Evolutionary conservation across 2,797 vertebrate species (phyloP).

Genomic region (Karalla daura): DNA sequence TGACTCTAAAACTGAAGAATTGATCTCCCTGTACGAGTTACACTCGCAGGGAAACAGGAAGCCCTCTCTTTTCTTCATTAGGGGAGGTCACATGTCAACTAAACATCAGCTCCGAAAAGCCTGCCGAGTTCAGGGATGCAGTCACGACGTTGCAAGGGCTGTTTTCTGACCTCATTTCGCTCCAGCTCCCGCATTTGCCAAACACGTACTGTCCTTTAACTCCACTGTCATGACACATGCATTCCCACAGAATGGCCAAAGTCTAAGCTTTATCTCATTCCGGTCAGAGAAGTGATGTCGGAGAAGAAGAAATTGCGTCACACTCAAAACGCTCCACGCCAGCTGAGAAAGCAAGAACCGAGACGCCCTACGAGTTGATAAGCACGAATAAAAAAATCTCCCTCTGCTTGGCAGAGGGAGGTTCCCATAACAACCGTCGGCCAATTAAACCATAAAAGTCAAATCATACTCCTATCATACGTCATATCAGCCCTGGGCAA

Average conservation of each 20-base stretch:
- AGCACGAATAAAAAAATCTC: slow-evolving; percentile 10
- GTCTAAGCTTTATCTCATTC: no score
- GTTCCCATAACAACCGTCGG: background rate
- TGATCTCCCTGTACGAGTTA: slow-evolving; percentile 4
- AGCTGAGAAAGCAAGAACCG: background rate
- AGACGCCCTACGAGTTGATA: background rate
- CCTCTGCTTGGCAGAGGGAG: rapidly evolving
- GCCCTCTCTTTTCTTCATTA: background rate
- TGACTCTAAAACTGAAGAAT: background rate
- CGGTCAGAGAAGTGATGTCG: no score
- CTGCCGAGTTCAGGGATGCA: background rate
- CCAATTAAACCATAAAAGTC: slow-evolving; percentile 7
- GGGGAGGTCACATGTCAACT: slow-evolving; percentile 12
- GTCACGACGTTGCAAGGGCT: no score
- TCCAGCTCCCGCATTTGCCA: no score
- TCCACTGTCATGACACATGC: no score
- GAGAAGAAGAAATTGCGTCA: background rate
- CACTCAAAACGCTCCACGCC: background rate
- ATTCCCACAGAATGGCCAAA: no score
- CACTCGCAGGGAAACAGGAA: slow-evolving; percentile 26
- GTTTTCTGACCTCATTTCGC: no score
- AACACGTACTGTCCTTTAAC: no score
- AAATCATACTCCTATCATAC: rapidly evolving
- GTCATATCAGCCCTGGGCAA: background rate
- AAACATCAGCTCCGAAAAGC: background rate